These are phyloP conservation scores for Cerastoderma edule DNA, from an alignment of 2,888 invertebrate species.

Conservation along the genomic window DNA sequence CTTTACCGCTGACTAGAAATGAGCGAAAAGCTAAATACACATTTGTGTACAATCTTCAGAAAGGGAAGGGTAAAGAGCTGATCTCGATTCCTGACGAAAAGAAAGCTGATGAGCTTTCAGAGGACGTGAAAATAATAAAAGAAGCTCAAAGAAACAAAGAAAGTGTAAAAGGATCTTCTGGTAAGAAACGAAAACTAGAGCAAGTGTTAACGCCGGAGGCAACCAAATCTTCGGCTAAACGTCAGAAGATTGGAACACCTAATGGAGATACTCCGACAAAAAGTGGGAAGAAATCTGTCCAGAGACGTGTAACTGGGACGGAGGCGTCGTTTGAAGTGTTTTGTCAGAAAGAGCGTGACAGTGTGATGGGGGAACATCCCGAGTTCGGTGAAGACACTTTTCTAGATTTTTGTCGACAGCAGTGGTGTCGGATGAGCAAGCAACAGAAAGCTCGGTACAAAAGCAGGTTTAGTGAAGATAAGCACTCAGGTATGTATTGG, in stretches of 20 bases:
- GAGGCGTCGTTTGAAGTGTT: slow-evolving; percentile 80
- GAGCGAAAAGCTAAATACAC: slow-evolving; percentile 78
- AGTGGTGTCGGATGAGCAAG: slow-evolving; percentile 79
- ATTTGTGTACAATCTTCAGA: slow-evolving; percentile 73
- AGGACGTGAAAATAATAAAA: slow-evolving; percentile 46
- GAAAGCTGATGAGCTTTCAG: slow-evolving; percentile 43
- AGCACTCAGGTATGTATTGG: slow-evolving; percentile 38
- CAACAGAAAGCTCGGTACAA: slow-evolving; percentile 77
- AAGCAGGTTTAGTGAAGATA: slow-evolving; percentile 62
- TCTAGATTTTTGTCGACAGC: slow-evolving; percentile 72
- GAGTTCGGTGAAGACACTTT: slow-evolving; percentile 75
- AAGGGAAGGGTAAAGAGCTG: slow-evolving; percentile 26
- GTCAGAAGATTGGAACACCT: slow-evolving; percentile 51
- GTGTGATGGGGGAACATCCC: slow-evolving; percentile 79
- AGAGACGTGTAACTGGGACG: slow-evolving; percentile 34
- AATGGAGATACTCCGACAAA: slow-evolving; percentile 28
- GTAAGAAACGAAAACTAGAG: slow-evolving; percentile 51
- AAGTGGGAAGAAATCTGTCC: slow-evolving; percentile 31
- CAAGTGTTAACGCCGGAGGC: slow-evolving; percentile 51
- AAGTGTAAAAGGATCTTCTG: slow-evolving; percentile 24
- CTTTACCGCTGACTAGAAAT: slow-evolving; percentile 83
- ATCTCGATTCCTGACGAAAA: slow-evolving; percentile 15
- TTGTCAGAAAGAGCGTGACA: slow-evolving; percentile 77
- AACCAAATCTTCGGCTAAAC: slow-evolving; percentile 37
- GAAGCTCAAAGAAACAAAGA: slow-evolving; percentile 37